Base-by-base conservation (phyloP, 2,113 vertebrate species). In the Urocitellus parryii region DNA sequence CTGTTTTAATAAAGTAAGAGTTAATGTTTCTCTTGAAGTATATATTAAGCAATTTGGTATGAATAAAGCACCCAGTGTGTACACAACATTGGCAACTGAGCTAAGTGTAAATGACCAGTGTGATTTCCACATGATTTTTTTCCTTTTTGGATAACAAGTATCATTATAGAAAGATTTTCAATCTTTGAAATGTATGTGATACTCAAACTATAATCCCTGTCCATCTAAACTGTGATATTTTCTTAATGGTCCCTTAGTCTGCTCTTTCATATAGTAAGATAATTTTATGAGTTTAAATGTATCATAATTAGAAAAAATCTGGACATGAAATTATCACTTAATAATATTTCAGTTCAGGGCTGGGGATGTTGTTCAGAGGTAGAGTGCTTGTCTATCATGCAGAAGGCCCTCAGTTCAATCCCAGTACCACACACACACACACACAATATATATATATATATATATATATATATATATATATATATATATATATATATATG, bases 141-240 rank as follows among this genome's bases (percentile, higher is more conserved):
- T 17, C 24, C 1, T 53, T 20, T 65, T 65, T 87, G 6, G 63
- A 91, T 1, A 56, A n/a, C 17, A 87, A 39, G 18, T n/a, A 16
- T 68, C 61, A 27, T 51, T 16, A 84, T 73, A 90, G 6, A 96
- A 4, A 48, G 74, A 94, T 90, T 94, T 48, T 70, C 48, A 67
- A 9, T 8, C 90, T 25, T 16, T 95, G 37, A 84, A 9, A 22
- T 92, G 53, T 96, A 93, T 68, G 32, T 51, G 4, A 68, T 4
- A 45, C 34, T 92, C 24, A 88, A 48, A 96, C 42, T 74, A 48
- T 29, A 12, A 29, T 8, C 61, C 9, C 22, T 96, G 9, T 27
- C 84, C 8, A 74, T 90, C 97, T 94, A 90, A 81, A 11, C 5
- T 94, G 9, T 63, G 20, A 53, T 91, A 29, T 16, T 53, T 82